Base-by-base conservation (phyloP, 2,113 vertebrate species). In the Brachyhypopomus gauderio region DNA sequence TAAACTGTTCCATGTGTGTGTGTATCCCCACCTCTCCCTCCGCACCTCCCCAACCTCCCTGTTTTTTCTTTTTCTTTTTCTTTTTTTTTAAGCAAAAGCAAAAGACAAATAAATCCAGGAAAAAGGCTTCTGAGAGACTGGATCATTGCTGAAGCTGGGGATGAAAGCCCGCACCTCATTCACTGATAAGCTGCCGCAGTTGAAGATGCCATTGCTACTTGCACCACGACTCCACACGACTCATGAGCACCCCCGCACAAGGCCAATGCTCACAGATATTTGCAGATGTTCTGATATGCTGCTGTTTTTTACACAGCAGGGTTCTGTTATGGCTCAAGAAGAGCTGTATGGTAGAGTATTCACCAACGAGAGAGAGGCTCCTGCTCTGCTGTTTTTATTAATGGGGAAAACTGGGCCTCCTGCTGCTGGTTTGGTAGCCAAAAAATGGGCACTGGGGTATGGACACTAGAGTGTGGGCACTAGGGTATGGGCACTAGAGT, bases 1-100 rank as follows among this genome's bases (percentile, higher is more conserved):
- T 93, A 91, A 92, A 88, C 87, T 93, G 89, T 90, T 94, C 92
- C 92, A 93, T 94, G 91, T 92, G 93, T 94, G 89, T 91, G 90
- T 91, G 91, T 87, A 87, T 92, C 91, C 91, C 88, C 88, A 91
- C 75, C 91, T 74, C 86, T 77, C 88, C 82, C 75, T 78, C 72
- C 20, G 20, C 56, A 75, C 73, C 34, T 41, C 52, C 87, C n/a
- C 3, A 67, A 84, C 27, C 30, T 30, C 3, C 2, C 30, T 30
- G 30, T 64, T 75, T 19, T 41, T 79, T 80, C 71, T 77, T n/a
- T 7, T 72, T 82, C 77, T 85, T 66, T 76, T 16, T 48, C 76
- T 80, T 72, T 78, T 19, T 14, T 63, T 84, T 86, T 84, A 82
- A 77, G 62, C 88, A 77, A 88, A 79, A 87, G 83, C 86, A 64